Evolutionary conservation across 2,113 vertebrate species (phyloP), one percentile per base, ranked within the genome.

Genomic region (Stictonetta naevosa): DNA sequence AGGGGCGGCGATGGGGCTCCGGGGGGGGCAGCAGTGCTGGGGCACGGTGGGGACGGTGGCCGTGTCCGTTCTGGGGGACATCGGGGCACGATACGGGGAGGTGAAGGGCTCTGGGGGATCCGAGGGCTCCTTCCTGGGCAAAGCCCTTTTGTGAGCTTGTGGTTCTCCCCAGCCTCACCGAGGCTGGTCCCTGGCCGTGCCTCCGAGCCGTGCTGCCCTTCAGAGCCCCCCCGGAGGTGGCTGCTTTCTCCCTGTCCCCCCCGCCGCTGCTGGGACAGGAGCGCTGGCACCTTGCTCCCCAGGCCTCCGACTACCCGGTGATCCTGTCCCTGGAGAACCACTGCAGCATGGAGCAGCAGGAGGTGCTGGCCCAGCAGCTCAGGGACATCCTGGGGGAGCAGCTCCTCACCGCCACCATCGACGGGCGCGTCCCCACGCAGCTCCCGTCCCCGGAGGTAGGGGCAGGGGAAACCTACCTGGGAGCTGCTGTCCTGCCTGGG

Each of bases 291-390:
- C 0, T 81, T 73, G 40, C 19, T 91, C 28, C 50, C 18, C 88
- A 99, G 99, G 96, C 88, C 2, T 99, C 99, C 0, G 98, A 99
- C 66, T 99, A 98, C 86, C 99, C 99, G 0, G 97, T 99, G 60
- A 99, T 99, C 90, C 92, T 99, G 91, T 99, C 99, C 11, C 96
- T 99, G 66, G 99, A 99, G 97, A 99, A 99, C 93, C 99, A 99
- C 95, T 99, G 99, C 78, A 97, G 98, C n/a, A 83, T 98, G 89
- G 99, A 99, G 89, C 99, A 99, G 95, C 99, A 99, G 95, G 96
- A 96, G 7, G 95, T 98, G 58, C 97, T 99, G 97, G 98, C 98
- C 10, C 97, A 94, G 17, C 98, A 99, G 84, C 95, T 99, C 50
- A 98, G 92, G 16, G 95, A 97, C 53, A 99, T 99, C 83, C 86